phyloP scores from a whole-genome alignment of 2,888 invertebrate species.

The Raillietiella orientalis region DNA sequence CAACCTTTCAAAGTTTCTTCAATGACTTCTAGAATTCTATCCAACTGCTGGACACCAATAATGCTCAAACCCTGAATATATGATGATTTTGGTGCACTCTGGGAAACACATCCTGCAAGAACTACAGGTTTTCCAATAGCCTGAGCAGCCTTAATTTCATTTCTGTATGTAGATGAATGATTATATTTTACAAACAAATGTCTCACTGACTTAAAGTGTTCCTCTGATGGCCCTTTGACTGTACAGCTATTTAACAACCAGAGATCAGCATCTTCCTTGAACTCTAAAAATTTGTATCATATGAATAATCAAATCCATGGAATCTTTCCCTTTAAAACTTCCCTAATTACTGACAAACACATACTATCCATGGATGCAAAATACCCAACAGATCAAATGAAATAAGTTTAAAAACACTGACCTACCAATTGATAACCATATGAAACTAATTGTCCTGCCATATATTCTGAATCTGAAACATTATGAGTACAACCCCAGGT shows the following conservation, averaged over 20 bases:
- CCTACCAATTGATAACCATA: conserved; percentile 52
- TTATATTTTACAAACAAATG: conserved; percentile 1
- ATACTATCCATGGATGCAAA: too few species aligned
- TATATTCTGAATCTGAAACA: conserved; percentile 89
- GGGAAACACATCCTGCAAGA: conserved; percentile 91
- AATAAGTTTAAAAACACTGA: conserved; percentile 9
- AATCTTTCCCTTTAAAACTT: background rate
- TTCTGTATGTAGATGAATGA: conserved; percentile 18
- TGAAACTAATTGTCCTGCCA: conserved; percentile 72
- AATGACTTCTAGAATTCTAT: conserved; percentile 82
- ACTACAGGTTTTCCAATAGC: conserved; percentile 48
- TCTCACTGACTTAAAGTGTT: conserved; percentile 36
- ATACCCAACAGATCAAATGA: too few species aligned
- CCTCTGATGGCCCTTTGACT: conserved; percentile 88
- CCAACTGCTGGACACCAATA: conserved; percentile 95
- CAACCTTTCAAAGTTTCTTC: conserved; percentile 80
- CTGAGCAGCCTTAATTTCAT: conserved; percentile 35
- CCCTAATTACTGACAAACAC: background rate
- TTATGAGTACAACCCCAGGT: conserved; percentile 98
- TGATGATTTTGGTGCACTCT: conserved; percentile 24
- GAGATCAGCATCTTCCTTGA: conserved; percentile 48
- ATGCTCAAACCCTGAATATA: conserved; percentile 45
- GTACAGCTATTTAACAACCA: conserved; percentile 95
- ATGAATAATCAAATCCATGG: background rate
- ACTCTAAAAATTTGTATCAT: conserved; percentile 15